Evolutionary conservation across 2,888 invertebrate genomes (phyloP), one percentile per base, ranked within the genome.

Genomic region (Amiota minor): DNA sequence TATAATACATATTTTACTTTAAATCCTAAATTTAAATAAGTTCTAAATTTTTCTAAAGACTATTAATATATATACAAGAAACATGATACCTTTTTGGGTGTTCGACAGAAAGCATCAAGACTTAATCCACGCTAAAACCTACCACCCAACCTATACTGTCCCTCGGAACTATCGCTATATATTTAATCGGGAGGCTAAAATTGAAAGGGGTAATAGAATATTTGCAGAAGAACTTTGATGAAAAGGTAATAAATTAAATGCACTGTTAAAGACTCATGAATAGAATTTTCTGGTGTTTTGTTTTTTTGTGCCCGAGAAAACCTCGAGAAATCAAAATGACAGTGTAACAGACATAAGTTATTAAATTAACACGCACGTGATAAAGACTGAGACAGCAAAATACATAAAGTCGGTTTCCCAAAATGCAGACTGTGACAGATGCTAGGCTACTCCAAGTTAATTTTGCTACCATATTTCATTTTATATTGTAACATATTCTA

Each of bases 311-410:
- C 18, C 0, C 9, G 16, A 59, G 11, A n/a, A 11, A n/a, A 50
- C 12, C 53, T 50, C 12, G 53, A 18, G 23, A 18, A 12, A 20
- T 9, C 20, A 20, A 16, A 20, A 20, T 20, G 20, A 61, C 12
- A 61, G 23, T 16, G 10, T 62, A 59, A 59, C 23, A 59, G 23
- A 59, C 20, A 59, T 18, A 35, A 35, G 35, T 53, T 47, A 65
- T 77, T 78, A 83, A 84, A 84, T 84, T 84, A 84, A 74, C 56
- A 65, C 72, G 67, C 76, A 70, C 67, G 70, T 55, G 70, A 68
- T 20, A 49, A 23, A 62, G 20, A 45, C 45, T 2, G 35, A n/a
- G 9, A 12, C 45, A 23, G 10, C 4, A 4, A 20, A 16, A 20
- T 20, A 20, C 35, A 62, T 11, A n/a, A 0, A 50, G n/a, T 10